Evolutionary conservation across 1,140 invertebrate species (phyloP).

Genomic region (Charaxes varanes): DNA sequence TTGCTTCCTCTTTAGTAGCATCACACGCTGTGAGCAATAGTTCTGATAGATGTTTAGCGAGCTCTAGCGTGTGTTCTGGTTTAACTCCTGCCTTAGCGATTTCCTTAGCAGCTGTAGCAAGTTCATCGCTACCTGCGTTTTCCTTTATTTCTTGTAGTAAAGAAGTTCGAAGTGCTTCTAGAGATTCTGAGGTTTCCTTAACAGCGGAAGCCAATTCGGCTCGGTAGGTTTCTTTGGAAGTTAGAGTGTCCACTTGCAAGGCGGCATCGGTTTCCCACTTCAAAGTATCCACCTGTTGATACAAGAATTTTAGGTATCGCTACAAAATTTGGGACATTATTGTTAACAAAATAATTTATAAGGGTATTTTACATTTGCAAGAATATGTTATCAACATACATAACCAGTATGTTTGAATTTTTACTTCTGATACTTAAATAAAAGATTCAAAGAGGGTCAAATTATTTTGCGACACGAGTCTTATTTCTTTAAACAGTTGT

Average conservation of each 20-base stretch:
- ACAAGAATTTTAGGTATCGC: too few species aligned
- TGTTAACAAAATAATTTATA: too few species aligned
- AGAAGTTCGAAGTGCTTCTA: constrained; percentile 45
- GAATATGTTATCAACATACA: too few species aligned
- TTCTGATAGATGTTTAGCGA: constrained; percentile 85
- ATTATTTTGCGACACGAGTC: too few species aligned
- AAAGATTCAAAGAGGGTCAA: too few species aligned
- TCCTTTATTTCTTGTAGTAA: constrained; percentile 46
- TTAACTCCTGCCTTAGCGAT: constrained; percentile 62
- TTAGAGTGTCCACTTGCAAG: constrained; percentile 88
- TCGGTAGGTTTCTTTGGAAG: constrained; percentile 86
- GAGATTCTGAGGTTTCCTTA: constrained; percentile 49
- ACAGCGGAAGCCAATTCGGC: constrained; percentile 82
- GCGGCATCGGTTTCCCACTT: constrained; percentile 84
- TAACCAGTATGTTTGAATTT: too few species aligned
- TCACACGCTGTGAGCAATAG: constrained; percentile 84
- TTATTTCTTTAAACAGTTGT: too few species aligned
- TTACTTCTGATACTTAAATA: too few species aligned
- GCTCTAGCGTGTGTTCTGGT: constrained; percentile 74
- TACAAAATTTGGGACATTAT: too few species aligned
- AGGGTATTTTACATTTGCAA: too few species aligned
- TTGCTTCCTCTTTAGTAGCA: constrained; percentile 78
- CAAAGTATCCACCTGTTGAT: constrained; percentile 80
- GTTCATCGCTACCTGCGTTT: constrained; percentile 45
- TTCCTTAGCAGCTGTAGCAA: constrained; percentile 60